A percentile compares a stretch with the other conserved stretches of the same genome.
phyloP scores from a whole-genome alignment of 2,113 vertebrate genomes.

The Gopherus evgoodei region DNA sequence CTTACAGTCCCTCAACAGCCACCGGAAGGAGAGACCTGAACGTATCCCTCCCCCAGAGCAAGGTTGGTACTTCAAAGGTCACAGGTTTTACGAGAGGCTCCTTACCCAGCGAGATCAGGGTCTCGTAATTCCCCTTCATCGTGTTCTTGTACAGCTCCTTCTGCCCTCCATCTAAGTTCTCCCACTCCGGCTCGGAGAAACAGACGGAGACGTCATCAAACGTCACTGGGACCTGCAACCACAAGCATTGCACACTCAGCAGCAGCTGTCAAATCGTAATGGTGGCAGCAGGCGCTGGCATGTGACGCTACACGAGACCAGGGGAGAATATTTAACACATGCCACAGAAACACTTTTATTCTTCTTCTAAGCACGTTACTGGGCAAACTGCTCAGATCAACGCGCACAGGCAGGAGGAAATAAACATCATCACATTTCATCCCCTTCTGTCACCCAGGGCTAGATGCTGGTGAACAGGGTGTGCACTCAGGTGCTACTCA shows the following conservation, averaged over 20 bases:
- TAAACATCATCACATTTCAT: background rate
- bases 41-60: background rate
- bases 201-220: conserved; percentile 45
- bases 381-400: background rate
- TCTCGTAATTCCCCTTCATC: conserved; percentile 68
- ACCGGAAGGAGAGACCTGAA: background rate
- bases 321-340: background rate
- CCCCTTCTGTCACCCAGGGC: background rate
- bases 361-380: background rate
- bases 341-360: background rate
- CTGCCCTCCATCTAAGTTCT: conserved; percentile 62
- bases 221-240: conserved; percentile 49
- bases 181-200: conserved; percentile 68
- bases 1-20: background rate
- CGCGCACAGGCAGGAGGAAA: background rate
- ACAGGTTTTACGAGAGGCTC: background rate
- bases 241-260: background rate
- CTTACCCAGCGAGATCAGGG: conserved; percentile 71
- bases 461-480: background rate
- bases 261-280: background rate
- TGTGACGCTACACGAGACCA: background rate
- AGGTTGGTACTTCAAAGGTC: too few species aligned
- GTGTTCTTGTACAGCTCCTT: conserved; percentile 69
- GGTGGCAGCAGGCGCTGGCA: background rate
- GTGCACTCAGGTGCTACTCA: too few species aligned